These are phyloP conservation scores for Adela reaumurella DNA, from an alignment of 2,888 invertebrate species.

Conservation along the genomic window DNA sequence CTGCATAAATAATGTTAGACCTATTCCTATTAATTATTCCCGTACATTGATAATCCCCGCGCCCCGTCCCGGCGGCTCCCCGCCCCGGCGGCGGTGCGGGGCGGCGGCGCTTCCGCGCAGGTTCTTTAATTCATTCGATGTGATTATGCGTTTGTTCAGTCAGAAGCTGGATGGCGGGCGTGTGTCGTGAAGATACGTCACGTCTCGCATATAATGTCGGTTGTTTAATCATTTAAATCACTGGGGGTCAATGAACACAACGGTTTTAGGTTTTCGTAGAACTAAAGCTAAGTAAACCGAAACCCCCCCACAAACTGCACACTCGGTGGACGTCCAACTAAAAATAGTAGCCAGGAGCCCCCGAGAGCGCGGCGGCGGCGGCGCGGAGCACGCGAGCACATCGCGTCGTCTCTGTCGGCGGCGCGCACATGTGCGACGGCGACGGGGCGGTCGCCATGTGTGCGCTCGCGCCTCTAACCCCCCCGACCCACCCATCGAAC, in stretches of 20 bases:
- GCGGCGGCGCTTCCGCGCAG: too few relatives aligned
- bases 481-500: not conserved
- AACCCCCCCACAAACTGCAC: not conserved
- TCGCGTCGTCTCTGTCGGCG: constrained; percentile 29
- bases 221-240: too few relatives aligned
- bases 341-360: constrained; percentile 56
- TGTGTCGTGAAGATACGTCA: too few relatives aligned
- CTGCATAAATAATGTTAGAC: too few relatives aligned
- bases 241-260: not conserved
- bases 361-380: constrained; percentile 45
- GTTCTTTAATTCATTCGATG: too few relatives aligned
- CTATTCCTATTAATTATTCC: too few relatives aligned
- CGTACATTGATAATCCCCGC: too few relatives aligned
- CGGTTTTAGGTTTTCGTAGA: not conserved
- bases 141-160: too few relatives aligned
- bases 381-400: constrained; percentile 17
- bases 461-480: constrained; percentile 18
- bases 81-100: too few relatives aligned
- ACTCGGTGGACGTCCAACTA: constrained; percentile 41
- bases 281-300: not conserved
- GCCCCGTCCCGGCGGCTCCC: too few relatives aligned
- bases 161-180: too few relatives aligned
- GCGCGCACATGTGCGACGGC: constrained; percentile 51
- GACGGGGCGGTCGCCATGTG: constrained; percentile 29
- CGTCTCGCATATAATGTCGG: too few relatives aligned